Base-by-base conservation (phyloP, 1,140 invertebrate species). In the Bombus superbus region DNA sequence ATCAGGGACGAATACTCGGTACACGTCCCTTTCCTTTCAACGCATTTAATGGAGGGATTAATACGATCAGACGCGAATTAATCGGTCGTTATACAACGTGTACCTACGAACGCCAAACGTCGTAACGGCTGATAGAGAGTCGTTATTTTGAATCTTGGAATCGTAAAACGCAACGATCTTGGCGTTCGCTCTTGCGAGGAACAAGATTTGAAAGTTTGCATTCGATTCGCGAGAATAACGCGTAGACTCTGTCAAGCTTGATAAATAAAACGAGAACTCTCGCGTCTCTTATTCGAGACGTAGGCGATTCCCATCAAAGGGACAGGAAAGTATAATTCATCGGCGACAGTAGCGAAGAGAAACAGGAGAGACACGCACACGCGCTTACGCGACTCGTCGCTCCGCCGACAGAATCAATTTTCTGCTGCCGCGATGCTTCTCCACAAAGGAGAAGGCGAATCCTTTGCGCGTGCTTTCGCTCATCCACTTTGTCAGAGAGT, bases 391-490 rank as follows among this genome's bases (percentile, higher is more conserved):
- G 40, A 40, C 40, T 71, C 25, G 18, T 72, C 69, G 28, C 38
- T 32, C 5, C 25, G 4, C 18, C 10, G 77, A 79, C 77, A 68
- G 62, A 47, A 79, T 68, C 77, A 68, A 79, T 69, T 68, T 79
- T 18, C 62, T 18, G 25, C 42, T 13, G 8, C 3, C 32, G 3
- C 28, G 68, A 35, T 15, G 38, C 47, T 68, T 35, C 2, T 28
- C 11, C 25, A 11, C 32, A 38, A 35, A 69, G 59, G 8, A 53
- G 38, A 13, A 68, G 10, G 25, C n/a, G 15, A 47, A 15, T 8
- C 22, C 25, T 79, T 44, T 32, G 11, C 15, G 2, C 57, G 22
- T 13, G 8, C 32, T 10, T 38, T 40, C 2, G 10, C 15, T 11
- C n/a, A n/a, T 25, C 9, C 28, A 6, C 11, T 78, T n/a, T 25